Evolutionary conservation across 2,888 invertebrate genomes (phyloP).

Genomic region (Podabrus alpinus): DNA sequence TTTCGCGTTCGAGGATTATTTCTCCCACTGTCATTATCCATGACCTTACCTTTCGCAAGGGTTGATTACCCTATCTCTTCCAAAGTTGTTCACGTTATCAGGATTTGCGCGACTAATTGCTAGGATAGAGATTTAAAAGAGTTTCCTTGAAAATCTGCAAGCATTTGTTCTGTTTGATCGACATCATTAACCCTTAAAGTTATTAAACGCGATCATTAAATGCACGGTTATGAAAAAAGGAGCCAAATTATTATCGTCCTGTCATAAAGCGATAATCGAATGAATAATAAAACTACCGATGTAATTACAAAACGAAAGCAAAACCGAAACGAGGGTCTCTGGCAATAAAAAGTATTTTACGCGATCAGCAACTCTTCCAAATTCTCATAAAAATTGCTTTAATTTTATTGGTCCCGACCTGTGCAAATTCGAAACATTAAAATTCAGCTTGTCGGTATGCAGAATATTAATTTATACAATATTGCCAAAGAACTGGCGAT

Average conservation of each 20-base stretch:
- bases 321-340: neutral
- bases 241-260: neutral
- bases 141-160: neutral
- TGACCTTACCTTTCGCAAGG: constrained; percentile 9
- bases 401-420: neutral
- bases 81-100: constrained; percentile 11
- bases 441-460: neutral
- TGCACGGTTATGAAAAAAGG: neutral
- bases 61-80: constrained; percentile 15
- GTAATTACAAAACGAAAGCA: neutral
- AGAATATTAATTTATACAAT: too few relatives aligned
- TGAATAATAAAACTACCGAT: neutral
- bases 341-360: neutral
- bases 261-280: neutral
- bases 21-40: constrained; percentile 16
- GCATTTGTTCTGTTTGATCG: neutral
- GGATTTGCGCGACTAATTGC: neutral
- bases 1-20: neutral
- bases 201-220: neutral
- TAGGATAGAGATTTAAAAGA: neutral
- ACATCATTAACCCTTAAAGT: neutral
- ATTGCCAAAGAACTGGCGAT: neutral
- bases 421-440: neutral
- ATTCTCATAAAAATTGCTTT: neutral
- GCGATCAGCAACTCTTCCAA: neutral